Evolutionary conservation across 1,140 invertebrate genomes (phyloP), one percentile per base, ranked within the genome.

Genomic region (Arion vulgaris): DNA sequence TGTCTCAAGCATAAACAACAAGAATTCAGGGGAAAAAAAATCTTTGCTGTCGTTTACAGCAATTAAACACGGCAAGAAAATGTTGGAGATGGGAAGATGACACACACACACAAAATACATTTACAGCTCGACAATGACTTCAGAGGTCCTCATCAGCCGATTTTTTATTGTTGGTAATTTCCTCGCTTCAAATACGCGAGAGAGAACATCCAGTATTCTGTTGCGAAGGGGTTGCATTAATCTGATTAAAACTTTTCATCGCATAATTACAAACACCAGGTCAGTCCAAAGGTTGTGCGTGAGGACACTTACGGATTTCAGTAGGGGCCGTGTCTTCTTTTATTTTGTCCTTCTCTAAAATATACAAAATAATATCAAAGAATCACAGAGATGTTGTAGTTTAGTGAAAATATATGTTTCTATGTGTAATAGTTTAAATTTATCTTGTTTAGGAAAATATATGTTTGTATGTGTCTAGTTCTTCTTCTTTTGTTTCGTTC

Each of bases 181-280:
- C 17, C 62, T 28, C 28, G 13, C 62, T 23, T 32, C 4, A 66
- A 28, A 66, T 34, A 34, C 19, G 62, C 62, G 62, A 34, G 62
- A 66, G 28, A 32, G 5, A n/a, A n/a, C 62, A 32, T 23, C 28
- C 28, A 28, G 62, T 32, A 66, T 66, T 66, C 62, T 34, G n/a
- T 66, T 66, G 19, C 32, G 62, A 66, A 7, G 5, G 5, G 62
- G n/a, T n/a, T 34, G 28, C 62, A 66, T 66, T 66, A 66, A 66
- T 66, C 62, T 66, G 62, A 66, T 66, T 66, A 34, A 28, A 66
- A 66, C 62, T 66, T 11, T 66, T 66, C 28, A 66, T 66, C 62
- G 62, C 17, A 66, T 66, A 66, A 66, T 66, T 66, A 66, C n/a
- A 66, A 66, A 66, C 62, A 32, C n/a, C 1, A 32, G 62, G 62